These are phyloP conservation scores for Colostygia pectinataria DNA, from an alignment of 2,888 invertebrate genomes.

Conservation along the genomic window DNA sequence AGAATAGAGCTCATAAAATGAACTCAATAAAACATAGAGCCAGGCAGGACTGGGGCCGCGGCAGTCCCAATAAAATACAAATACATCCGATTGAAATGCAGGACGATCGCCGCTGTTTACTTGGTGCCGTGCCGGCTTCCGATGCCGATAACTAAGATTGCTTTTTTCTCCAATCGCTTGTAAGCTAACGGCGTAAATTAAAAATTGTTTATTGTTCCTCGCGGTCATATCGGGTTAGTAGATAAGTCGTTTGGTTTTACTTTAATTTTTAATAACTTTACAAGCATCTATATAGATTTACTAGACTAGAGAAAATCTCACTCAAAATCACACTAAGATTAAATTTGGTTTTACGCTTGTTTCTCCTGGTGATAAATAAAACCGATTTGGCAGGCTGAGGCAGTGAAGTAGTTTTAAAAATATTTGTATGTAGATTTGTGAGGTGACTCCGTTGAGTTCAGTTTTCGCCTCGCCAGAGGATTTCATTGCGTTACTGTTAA, in stretches of 20 bases:
- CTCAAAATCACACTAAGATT: too few relatives aligned
- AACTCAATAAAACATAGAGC: slow-evolving; percentile 72
- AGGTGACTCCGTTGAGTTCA: too few relatives aligned
- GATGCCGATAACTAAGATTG: slow-evolving; percentile 71
- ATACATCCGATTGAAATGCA: slow-evolving; percentile 79
- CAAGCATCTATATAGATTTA: too few relatives aligned
- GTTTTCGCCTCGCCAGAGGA: too few relatives aligned
- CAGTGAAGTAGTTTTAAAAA: too few relatives aligned
- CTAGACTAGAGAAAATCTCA: too few relatives aligned
- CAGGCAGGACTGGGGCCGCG: slow-evolving; percentile 57
- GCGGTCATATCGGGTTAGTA: not conserved
- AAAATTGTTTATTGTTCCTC: slow-evolving; percentile 41
- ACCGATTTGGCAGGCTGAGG: too few relatives aligned
- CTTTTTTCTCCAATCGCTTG: slow-evolving; percentile 74
- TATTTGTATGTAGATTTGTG: too few relatives aligned
- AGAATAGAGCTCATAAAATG: slow-evolving; percentile 54
- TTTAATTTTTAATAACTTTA: not conserved
- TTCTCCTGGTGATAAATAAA: too few relatives aligned
- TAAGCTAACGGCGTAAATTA: slow-evolving; percentile 69
- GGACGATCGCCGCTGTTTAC: slow-evolving; percentile 71
- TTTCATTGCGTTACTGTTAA: too few relatives aligned
- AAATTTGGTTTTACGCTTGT: too few relatives aligned
- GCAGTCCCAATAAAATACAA: slow-evolving; percentile 76
- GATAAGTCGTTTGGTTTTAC: too few relatives aligned
- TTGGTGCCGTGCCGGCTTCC: slow-evolving; percentile 50